Evolutionary conservation across 2,888 invertebrate genomes (phyloP).

Genomic region (Julus scanicus): DNA sequence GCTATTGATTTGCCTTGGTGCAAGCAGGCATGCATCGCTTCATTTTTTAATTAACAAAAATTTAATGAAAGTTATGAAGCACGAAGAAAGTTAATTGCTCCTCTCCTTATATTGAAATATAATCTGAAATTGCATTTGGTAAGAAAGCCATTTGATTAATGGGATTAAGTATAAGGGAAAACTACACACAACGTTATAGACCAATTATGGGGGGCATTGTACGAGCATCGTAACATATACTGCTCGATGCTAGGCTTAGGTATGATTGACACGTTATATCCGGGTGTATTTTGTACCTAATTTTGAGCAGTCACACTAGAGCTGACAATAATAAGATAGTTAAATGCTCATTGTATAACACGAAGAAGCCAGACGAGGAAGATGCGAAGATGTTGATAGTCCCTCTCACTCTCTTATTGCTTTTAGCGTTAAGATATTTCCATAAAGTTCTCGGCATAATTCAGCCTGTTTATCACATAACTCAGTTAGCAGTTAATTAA

Average conservation of each 20-base stretch:
- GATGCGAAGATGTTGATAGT: slow-evolving; percentile 26
- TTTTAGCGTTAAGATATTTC: slow-evolving; percentile 45
- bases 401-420: slow-evolving; percentile 41
- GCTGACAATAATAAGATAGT: slow-evolving; percentile 49
- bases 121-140: slow-evolving; percentile 27
- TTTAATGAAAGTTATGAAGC: slow-evolving; percentile 31
- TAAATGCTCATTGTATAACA: slow-evolving; percentile 48
- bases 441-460: slow-evolving; percentile 49
- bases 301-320: slow-evolving; percentile 38
- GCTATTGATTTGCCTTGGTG: not conserved
- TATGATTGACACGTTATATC: not conserved
- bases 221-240: not conserved
- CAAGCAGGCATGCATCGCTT: slow-evolving; percentile 18
- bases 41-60: slow-evolving; percentile 38
- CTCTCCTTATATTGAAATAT: slow-evolving; percentile 43
- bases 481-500: slow-evolving; percentile 53
- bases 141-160: slow-evolving; percentile 40
- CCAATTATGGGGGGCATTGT: not conserved
- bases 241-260: not conserved
- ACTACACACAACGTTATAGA: not conserved
- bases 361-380: not conserved
- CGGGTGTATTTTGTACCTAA: slow-evolving; percentile 45
- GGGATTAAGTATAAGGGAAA: not conserved
- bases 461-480: slow-evolving; percentile 49
- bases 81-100: slow-evolving; percentile 30